A percentile compares a stretch with the other conserved stretches of the same genome.
These are phyloP conservation scores for Drosophila leonis DNA, from an alignment of 2,888 invertebrate genomes.

Conservation along the genomic window DNA sequence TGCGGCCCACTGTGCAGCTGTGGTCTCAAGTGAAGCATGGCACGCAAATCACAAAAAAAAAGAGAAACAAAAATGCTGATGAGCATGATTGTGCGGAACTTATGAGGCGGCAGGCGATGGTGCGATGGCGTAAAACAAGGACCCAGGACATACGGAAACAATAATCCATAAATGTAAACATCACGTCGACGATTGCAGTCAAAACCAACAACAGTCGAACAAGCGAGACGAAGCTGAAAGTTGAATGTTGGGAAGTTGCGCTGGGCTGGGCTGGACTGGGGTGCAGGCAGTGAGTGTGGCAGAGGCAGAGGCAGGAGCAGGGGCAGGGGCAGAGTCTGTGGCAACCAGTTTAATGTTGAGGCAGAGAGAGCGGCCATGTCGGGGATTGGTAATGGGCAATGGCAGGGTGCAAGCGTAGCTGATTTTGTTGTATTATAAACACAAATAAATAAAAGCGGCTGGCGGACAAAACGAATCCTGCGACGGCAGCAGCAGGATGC, in stretches of 20 bases:
- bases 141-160: conserved; percentile 82
- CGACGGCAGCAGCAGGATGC: conserved; percentile 56
- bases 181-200: conserved; percentile 77
- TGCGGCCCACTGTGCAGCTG: conserved; percentile 45
- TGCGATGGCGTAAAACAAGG: conserved; percentile 64
- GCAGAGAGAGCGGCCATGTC: conserved; percentile 54
- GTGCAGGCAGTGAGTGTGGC: not conserved
- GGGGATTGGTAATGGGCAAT: conserved; percentile 25
- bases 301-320: not conserved
- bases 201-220: conserved; percentile 61
- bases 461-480: conserved; percentile 57
- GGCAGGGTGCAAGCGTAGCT: conserved; percentile 84
- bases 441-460: conserved; percentile 84
- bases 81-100: conserved; percentile 76
- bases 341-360: conserved; percentile 58
- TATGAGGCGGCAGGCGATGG: conserved; percentile 54
- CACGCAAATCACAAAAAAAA: conserved; percentile 24
- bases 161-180: conserved; percentile 85
- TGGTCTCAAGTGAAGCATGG: conserved; percentile 24
- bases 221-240: conserved; percentile 46
- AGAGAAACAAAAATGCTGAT: conserved; percentile 56
- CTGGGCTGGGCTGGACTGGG: conserved; percentile 24
- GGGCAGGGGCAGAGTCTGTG: conserved; percentile 27
- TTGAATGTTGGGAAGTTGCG: conserved; percentile 25
- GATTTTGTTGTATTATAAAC: conserved; percentile 86